Evolutionary conservation across 2,888 invertebrate genomes (phyloP).

Genomic region (Zygaena filipendulae): DNA sequence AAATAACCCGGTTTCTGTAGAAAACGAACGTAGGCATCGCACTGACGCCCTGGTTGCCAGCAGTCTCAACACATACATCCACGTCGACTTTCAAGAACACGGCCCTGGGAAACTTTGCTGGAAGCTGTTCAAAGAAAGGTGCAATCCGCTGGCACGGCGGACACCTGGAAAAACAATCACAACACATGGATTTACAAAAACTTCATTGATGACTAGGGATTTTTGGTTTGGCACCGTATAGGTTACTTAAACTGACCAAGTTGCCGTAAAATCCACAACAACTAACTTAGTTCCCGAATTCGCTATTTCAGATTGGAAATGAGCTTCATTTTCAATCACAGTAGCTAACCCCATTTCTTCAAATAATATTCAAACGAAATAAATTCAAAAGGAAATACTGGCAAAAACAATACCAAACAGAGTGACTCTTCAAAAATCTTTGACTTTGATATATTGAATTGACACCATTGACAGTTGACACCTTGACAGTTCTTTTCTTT

Average conservation of each 20-base stretch:
- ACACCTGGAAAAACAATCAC: constrained; percentile 74
- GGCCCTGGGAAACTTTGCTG: constrained; percentile 87
- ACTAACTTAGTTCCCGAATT: constrained; percentile 89
- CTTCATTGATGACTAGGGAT: constrained; percentile 36
- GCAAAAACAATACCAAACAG: constrained; percentile 28
- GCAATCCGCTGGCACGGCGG: constrained; percentile 96
- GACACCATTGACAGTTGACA: too few species aligned
- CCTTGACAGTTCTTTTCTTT: too few species aligned
- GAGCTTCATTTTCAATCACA: constrained; percentile 78
- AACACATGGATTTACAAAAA: too few species aligned
- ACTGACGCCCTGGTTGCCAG: constrained; percentile 87
- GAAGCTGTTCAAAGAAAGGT: constrained; percentile 90
- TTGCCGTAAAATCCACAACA: constrained; percentile 94
- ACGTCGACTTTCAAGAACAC: constrained; percentile 96
- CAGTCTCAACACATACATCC: constrained; percentile 91
- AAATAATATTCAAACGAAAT: constrained; percentile 17
- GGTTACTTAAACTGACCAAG: constrained; percentile 79
- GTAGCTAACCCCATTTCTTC: constrained; percentile 69
- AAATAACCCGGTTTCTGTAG: constrained; percentile 87
- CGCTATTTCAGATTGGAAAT: constrained; percentile 87
- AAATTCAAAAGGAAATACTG: too few species aligned
- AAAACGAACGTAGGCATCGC: constrained; percentile 99
- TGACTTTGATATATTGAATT: too few species aligned
- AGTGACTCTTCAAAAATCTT: constrained; percentile 28
- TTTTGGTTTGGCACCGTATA: constrained; percentile 27